Evolutionary conservation across 2,888 invertebrate genomes (phyloP), one percentile per base, ranked within the genome.

Genomic region (Flexamia atlantica): DNA sequence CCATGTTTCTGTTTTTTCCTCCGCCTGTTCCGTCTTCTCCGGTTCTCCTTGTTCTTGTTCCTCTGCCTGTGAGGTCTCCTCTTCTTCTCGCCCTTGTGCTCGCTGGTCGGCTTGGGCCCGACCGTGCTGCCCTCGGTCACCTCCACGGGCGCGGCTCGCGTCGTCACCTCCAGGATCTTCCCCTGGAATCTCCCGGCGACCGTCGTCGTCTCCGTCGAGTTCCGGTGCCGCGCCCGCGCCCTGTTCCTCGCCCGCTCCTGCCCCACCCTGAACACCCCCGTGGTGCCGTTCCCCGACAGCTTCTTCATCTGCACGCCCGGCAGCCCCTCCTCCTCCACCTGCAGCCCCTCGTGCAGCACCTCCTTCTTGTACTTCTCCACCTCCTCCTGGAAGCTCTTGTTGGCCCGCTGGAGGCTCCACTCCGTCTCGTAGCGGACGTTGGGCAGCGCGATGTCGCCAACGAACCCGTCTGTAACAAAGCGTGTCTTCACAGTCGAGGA

Each of bases 401-500:
- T 95, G 85, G 93, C 92, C 89, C 92, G 92, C 83, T 92, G 91
- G 42, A 91, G 89, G 4, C 91, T 90, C 89, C 91, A 90, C 86
- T 92, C 91, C 89, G 91, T 88, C 86, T 92, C 91, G 87, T 92
- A 91, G 84, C 90, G 88, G 32, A 90, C 89, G 87, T 94, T 93
- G 46, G 96, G 94, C 86, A 97, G 91, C 0, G 97, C 97, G 85
- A 97, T 97, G 90, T 97, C 97, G 0, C 96, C 97, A 91, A 95
- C 92, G 89, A 96, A 97, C 82, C 94, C 94, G 88, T 93, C 97
- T 97, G 92, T 28, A 93, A 93, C 88, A 87, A 90, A n/a, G n/a
- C n/a, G n/a, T n/a, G n/a, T n/a, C n/a, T n/a, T n/a, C n/a, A n/a
- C n/a, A n/a, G n/a, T n/a, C n/a, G n/a, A n/a, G n/a, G n/a, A n/a